Percentiles rank a stretch among this genome's conserved stretches.
phyloP scores from a whole-genome alignment of 2,113 vertebrate genomes.

The Malurus alboscapulatus region DNA sequence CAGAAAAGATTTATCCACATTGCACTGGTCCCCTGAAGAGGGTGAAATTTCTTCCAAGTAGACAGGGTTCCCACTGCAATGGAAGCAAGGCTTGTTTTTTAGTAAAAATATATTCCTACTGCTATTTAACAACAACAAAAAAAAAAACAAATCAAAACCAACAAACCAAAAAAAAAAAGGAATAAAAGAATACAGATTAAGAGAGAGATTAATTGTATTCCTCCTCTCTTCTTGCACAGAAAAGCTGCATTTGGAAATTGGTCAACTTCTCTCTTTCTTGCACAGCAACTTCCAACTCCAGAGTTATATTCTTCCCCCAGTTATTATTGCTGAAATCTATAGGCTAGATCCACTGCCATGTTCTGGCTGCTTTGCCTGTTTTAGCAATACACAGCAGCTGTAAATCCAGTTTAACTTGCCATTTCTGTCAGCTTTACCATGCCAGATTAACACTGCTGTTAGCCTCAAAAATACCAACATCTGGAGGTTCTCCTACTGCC shows the following conservation, averaged over 20 bases:
- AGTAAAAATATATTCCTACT: neutral
- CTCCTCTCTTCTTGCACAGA: neutral
- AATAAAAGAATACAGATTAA: neutral
- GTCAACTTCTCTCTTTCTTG: neutral
- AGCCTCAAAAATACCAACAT: conserved; percentile 33
- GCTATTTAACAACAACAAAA: neutral
- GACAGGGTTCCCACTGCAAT: neutral
- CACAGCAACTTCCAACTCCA: neutral
- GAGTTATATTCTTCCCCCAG: neutral
- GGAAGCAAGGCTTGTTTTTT: neutral
- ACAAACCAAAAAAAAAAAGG: neutral
- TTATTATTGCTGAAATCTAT: conserved; percentile 1
- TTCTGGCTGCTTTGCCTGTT: conserved; percentile 20
- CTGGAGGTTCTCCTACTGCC: neutral
- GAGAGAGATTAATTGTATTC: neutral
- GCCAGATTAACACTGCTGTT: conserved; percentile 37
- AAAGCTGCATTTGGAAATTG: neutral
- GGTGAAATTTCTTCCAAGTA: neutral
- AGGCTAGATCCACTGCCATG: neutral
- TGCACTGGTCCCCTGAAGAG: neutral
- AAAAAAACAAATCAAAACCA: neutral
- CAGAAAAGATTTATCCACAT: neutral
- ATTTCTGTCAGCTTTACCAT: conserved; percentile 33
- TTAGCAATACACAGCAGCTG: conserved; percentile 49
- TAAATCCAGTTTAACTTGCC: conserved; percentile 51